Evolutionary conservation across 2,797 vertebrate genomes (phyloP), one percentile per base, ranked within the genome.

Genomic region (Rhinatrema bivittatum): DNA sequence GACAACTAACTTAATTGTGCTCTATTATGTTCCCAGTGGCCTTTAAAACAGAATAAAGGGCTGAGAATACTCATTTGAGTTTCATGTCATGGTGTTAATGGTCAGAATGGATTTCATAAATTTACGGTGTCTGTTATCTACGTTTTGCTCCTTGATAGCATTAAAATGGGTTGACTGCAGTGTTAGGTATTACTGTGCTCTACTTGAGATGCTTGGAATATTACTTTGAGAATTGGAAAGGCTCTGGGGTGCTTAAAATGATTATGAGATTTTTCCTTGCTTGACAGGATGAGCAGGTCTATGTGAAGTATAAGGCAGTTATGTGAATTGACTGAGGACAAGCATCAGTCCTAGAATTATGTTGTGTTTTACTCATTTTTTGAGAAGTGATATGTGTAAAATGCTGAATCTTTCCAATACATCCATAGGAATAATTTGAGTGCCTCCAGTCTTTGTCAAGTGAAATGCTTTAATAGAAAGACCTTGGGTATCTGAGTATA

Each of bases 211-310:
- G 45, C 65, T 71, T 68, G 71, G 70, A 67, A 62, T 80, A 73
- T 82, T 82, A 75, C 65, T 77, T 66, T 66, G 76, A 78, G 70
- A 81, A 73, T 66, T 76, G 69, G 49, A 74, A 72, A 53, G 43
- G 59, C 77, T 74, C 65, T 1, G 36, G 66, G 62, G 62, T 71
- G 61, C 65, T 78, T 79, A 69, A 84, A 73, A 70, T 74, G 78
- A 87, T 85, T 72, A 82, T 76, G 60, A 75, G 72, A 76, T 81
- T 84, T 83, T 81, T 78, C 70, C 82, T 79, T 51, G 31, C 60
- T 61, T 87, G 81, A 81, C 80, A 81, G 82, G 60, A 81, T 32
- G 60, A 79, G 56, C 63, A 52, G 49, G 48, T 59, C 62, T 68
- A 39, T 35, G 48, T 72, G 71, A 76, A 61, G 56, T 53, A 72